Conservation (phyloP, 2,888 invertebrate species). For the Colostygia pectinataria region DNA sequence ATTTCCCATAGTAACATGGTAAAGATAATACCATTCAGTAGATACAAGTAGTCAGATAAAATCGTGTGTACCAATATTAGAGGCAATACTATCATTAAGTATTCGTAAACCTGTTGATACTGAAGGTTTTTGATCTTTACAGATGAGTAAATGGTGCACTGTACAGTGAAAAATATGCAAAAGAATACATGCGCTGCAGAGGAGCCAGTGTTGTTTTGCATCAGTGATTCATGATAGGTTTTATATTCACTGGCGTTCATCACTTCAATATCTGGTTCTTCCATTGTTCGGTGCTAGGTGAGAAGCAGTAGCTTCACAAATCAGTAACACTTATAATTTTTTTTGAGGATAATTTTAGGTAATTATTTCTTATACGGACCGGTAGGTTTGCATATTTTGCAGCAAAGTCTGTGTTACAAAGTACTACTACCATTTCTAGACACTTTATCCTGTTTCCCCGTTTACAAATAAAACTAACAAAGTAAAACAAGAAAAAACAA, state of each 20-base stretch:
- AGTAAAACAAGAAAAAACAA: too few species aligned
- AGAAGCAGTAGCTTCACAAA: too few species aligned
- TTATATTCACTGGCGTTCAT: slow-evolving; percentile 71
- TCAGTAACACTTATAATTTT: too few species aligned
- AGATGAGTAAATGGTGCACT: slow-evolving; percentile 55
- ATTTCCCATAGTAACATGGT: slow-evolving; percentile 46
- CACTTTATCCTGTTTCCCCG: too few species aligned
- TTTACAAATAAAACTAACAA: too few species aligned
- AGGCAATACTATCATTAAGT: slow-evolving; percentile 79
- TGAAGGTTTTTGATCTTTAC: slow-evolving; percentile 39
- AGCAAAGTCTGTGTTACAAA: too few species aligned
- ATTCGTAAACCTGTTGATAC: slow-evolving; percentile 76
- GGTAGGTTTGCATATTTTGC: too few species aligned
- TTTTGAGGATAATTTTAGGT: too few species aligned
- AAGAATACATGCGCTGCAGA: slow-evolving; percentile 76
- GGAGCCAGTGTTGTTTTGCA: slow-evolving; percentile 82
- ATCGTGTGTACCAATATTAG: slow-evolving; percentile 82
- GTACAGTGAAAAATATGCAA: slow-evolving; percentile 67
- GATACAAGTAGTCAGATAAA: slow-evolving; percentile 57
- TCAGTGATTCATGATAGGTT: slow-evolving; percentile 75
- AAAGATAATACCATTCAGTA: slow-evolving; percentile 54
- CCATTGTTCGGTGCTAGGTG: slow-evolving; percentile 20
- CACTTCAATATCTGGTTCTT: slow-evolving; percentile 12
- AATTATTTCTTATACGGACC: too few species aligned
- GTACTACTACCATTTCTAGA: too few species aligned